A percentile compares a stretch with the other conserved stretches of the same genome.
These are phyloP conservation scores for Zalophus californianus DNA, from an alignment of 2,797 vertebrate species.

Conservation along the genomic window DNA sequence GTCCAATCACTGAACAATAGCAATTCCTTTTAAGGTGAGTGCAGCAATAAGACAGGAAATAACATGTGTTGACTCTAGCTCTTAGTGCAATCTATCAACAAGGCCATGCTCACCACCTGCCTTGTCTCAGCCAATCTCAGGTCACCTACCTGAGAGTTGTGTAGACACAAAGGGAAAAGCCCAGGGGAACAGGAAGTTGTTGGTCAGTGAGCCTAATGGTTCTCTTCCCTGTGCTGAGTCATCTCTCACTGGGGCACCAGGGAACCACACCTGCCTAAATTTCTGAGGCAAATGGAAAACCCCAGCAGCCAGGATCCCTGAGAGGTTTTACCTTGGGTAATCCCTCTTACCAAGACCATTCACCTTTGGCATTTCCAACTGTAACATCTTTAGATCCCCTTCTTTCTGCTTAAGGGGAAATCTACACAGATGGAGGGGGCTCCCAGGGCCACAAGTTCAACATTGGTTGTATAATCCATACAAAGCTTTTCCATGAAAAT, in stretches of 20 bases:
- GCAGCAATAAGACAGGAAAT: slow-evolving; percentile 55
- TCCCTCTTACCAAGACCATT: neutral
- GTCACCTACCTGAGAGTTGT: neutral
- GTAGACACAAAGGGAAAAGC: slow-evolving; percentile 66
- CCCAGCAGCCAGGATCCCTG: slow-evolving; percentile 46
- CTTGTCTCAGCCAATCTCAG: neutral
- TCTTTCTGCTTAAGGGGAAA: neutral
- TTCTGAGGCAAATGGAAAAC: slow-evolving; percentile 68
- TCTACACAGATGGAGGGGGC: neutral
- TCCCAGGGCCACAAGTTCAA: neutral
- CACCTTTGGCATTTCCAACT: slow-evolving; percentile 48
- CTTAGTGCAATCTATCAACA: neutral
- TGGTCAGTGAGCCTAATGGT: neutral
- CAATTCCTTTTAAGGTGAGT: neutral
- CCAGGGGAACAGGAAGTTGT: slow-evolving; percentile 68
- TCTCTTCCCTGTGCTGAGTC: slow-evolving; percentile 66
- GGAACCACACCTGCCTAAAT: slow-evolving; percentile 55
- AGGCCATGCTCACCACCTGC: neutral
- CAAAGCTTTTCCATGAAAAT: neutral
- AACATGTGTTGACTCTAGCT: neutral
- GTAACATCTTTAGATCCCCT: neutral
- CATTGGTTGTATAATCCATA: neutral
- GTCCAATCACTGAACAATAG: neutral
- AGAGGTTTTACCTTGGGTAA: slow-evolving; percentile 62
- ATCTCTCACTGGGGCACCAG: neutral